Base-by-base conservation (phyloP, 1,140 invertebrate genomes). In the Sycophaga agraensis region DNA sequence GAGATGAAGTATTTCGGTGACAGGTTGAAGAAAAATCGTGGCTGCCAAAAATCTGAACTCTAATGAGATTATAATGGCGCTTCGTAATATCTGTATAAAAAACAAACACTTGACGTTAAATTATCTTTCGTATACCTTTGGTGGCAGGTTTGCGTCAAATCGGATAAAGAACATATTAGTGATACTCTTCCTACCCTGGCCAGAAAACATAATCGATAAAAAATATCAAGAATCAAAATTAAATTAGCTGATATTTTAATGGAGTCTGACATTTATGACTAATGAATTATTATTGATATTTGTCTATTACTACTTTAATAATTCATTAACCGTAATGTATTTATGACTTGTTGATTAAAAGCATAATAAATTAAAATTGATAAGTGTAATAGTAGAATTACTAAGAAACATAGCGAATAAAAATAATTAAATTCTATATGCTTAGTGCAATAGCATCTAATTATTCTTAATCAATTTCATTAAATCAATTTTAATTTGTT, bases 21-120 rank as follows among this genome's bases (percentile, higher is more conserved):
- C 24, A 60, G 50, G 21, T 50, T 19, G 16, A 43, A 53, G 46
- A 55, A 34, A 19, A 54, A 61, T 39, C 55, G 50, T 19, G 28
- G 34, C 53, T 56, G 59, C 42, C 45, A 50, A 62, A 62, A 48
- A 49, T 49, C 34, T 61, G 19, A 61, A 56, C 51, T 62, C 21
- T 28, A 4, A 35, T 50, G 53, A 62, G 59, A 62, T 62, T 50
- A 42, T n/a, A 56, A 62, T 31, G 48, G 37, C 61, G 31, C 54
- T 57, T 57, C 53, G 26, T 51, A 63, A 57, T 63, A 51, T 63
- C 37, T 57, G 31, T 63, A 42, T 49, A 59, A 50, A 50, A 53
- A 57, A 46, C 50, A 57, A 51, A 40, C 39, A 50, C 37, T 62
- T 21, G 43, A 50, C 51, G 26, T 56, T 56, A 62, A 61, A 62